Percentiles rank a stretch among this genome's conserved stretches.
Evolutionary conservation across 1,140 invertebrate species (phyloP).

Genomic region (Polypedilum vanderplanki): DNA sequence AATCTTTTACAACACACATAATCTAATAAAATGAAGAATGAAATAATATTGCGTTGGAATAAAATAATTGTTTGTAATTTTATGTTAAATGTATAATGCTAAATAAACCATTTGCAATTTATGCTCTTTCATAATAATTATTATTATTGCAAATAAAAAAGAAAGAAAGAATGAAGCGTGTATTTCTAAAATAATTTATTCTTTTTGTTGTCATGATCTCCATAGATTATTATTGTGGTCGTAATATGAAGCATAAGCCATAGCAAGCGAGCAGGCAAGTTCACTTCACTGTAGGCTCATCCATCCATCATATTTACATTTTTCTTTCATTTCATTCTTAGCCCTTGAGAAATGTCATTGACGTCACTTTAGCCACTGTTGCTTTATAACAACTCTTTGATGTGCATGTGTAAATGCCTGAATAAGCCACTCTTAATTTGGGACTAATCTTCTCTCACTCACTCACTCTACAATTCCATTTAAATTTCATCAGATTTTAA

Average conservation of each 20-base stretch:
- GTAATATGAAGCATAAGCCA: neutral
- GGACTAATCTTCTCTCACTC: too few relatives aligned
- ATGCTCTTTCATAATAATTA: conserved; percentile 10
- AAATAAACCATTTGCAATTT: neutral
- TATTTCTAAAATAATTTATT: neutral
- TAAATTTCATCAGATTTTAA: too few relatives aligned
- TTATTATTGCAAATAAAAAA: neutral
- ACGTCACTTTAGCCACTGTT: neutral
- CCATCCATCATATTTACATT: neutral
- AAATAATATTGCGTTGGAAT: neutral
- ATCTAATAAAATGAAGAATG: conserved; percentile 5
- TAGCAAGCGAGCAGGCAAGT: neutral
- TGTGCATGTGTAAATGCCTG: too few relatives aligned
- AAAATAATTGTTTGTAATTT: neutral
- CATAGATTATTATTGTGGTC: neutral
- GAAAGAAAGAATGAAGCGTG: neutral
- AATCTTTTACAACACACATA: conserved; percentile 68
- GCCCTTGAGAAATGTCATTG: neutral
- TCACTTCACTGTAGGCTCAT: neutral
- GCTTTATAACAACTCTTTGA: neutral
- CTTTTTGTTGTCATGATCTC: neutral
- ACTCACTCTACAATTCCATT: too few relatives aligned
- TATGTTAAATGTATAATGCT: neutral
- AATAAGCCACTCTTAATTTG: too few relatives aligned
- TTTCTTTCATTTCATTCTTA: neutral